phyloP scores from a whole-genome alignment of 2,888 invertebrate genomes.

The Apamea monoglypha region DNA sequence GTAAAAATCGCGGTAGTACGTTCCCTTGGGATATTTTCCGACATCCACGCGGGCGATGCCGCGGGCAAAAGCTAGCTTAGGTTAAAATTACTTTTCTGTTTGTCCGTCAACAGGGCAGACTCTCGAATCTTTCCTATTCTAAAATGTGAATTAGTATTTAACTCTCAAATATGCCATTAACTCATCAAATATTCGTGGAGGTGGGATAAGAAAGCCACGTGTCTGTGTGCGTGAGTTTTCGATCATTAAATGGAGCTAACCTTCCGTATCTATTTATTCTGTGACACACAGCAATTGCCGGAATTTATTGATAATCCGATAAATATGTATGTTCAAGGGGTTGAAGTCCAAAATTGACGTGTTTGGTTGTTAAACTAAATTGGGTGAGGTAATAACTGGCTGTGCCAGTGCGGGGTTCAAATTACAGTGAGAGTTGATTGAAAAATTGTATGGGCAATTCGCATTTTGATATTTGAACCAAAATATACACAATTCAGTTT shows the following conservation, averaged over 20 bases:
- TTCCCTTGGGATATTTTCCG: neutral
- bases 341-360: constrained; percentile 35
- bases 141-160: neutral
- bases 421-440: constrained; percentile 16
- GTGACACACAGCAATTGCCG: constrained; percentile 33
- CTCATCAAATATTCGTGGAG: neutral
- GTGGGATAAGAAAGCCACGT: neutral
- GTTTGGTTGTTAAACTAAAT: constrained; percentile 18
- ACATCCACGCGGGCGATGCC: neutral
- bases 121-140: neutral
- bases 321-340: constrained; percentile 19
- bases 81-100: neutral
- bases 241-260: neutral
- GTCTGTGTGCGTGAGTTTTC: neutral
- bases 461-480: neutral
- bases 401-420: neutral
- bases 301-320: constrained; percentile 53
- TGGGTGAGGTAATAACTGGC: constrained; percentile 14
- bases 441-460: constrained; percentile 9
- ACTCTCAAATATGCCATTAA: neutral
- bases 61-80: neutral
- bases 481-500: neutral
- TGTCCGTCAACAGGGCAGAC: neutral
- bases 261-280: neutral
- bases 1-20: neutral